Conservation (phyloP, 2,113 vertebrate species). For the Tylochromis polylepis region DNA sequence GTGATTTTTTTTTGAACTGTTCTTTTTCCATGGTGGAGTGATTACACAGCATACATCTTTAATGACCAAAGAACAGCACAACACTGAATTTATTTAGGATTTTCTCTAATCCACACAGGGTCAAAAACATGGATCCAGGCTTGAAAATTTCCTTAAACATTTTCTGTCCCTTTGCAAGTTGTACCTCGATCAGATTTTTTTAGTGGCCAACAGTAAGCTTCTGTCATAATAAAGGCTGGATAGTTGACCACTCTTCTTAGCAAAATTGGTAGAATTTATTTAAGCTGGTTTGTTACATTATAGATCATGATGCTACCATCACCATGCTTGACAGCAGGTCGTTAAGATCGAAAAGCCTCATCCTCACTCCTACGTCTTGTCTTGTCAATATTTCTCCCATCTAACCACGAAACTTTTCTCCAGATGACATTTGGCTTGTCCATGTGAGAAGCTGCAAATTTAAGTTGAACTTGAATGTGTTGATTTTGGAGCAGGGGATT, state of each 20-base stretch:
- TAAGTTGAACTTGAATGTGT: too few species aligned
- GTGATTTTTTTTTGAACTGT: too few species aligned
- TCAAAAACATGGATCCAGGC: background rate
- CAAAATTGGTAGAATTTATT: background rate
- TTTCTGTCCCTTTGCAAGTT: background rate
- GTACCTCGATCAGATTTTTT: background rate
- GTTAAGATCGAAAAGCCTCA: background rate
- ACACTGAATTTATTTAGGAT: too few species aligned
- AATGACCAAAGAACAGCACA: too few species aligned
- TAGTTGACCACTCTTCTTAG: background rate
- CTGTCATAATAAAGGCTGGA: background rate
- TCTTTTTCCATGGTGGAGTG: too few species aligned
- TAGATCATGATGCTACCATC: background rate
- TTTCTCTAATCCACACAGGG: too few species aligned
- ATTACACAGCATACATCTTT: too few species aligned
- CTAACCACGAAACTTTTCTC: background rate
- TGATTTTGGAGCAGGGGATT: too few species aligned
- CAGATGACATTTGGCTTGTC: background rate
- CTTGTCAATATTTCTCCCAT: fast-evolving
- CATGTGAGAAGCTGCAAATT: background rate
- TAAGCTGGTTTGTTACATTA: background rate
- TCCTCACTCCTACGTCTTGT: fast-evolving
- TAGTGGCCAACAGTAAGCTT: background rate
- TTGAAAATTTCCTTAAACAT: fast-evolving
- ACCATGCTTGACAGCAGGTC: background rate